Evolutionary conservation across 2,888 invertebrate species (phyloP).

Genomic region (Spialia ferax): DNA sequence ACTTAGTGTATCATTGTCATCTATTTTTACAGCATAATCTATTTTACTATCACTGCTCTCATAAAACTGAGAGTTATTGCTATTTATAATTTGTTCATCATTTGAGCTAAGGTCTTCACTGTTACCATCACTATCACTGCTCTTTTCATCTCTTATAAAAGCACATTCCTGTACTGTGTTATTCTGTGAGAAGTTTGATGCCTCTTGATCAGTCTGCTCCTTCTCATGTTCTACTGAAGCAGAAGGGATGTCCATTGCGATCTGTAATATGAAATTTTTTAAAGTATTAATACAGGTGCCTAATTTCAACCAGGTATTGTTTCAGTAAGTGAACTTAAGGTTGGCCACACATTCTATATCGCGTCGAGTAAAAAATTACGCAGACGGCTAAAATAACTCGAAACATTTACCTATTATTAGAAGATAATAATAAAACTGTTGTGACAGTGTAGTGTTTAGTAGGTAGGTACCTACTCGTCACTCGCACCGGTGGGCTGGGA

Average conservation of each 20-base stretch:
- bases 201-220: constrained; percentile 48
- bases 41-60: constrained; percentile 83
- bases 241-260: constrained; percentile 59
- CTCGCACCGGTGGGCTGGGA: constrained; percentile 11
- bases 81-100: constrained; percentile 76
- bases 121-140: constrained; percentile 74
- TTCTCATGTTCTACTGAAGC: constrained; percentile 22
- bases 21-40: constrained; percentile 80
- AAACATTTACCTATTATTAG: constrained; percentile 22
- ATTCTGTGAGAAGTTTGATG: constrained; percentile 50
- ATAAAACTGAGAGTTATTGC: constrained; percentile 82
- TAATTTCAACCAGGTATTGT: not conserved
- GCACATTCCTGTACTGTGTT: constrained; percentile 56
- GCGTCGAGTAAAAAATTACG: constrained; percentile 13
- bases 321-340: constrained; percentile 22
- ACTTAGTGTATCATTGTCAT: constrained; percentile 83
- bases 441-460: not conserved
- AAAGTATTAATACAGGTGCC: not conserved
- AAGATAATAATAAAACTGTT: constrained; percentile 9
- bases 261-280: constrained; percentile 57
- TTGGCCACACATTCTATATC: constrained; percentile 20
- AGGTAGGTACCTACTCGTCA: too few relatives aligned
- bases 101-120: constrained; percentile 76
- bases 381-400: constrained; percentile 12
- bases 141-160: constrained; percentile 69